phyloP scores from a whole-genome alignment of 2,113 vertebrate genomes.

The Centropus unirufus region DNA sequence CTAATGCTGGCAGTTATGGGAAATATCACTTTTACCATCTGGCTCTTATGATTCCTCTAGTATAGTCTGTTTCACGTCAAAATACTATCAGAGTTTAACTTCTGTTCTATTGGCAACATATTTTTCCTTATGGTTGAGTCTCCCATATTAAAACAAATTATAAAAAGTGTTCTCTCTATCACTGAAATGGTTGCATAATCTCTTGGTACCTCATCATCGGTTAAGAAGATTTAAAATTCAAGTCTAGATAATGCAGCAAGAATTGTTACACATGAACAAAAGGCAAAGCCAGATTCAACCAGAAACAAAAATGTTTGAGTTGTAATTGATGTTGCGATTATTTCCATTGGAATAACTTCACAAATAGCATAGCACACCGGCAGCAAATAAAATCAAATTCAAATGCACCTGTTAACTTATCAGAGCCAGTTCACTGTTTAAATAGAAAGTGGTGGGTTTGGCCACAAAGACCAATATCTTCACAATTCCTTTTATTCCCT shows the following conservation, averaged over 20 bases:
- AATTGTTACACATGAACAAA: background rate
- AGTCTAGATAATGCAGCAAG: background rate
- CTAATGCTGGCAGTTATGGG: background rate
- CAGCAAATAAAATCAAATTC: background rate
- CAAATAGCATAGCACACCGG: background rate
- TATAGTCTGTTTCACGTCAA: constrained; percentile 26
- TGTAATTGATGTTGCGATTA: constrained; percentile 50
- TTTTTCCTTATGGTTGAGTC: constrained; percentile 17
- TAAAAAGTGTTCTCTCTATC: constrained; percentile 26
- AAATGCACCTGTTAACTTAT: background rate
- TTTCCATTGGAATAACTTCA: constrained; percentile 21
- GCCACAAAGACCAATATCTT: background rate
- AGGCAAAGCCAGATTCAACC: constrained; percentile 18
- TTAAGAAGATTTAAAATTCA: constrained; percentile 53
- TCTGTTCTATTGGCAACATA: constrained; percentile 22
- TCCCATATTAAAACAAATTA: constrained; percentile 15
- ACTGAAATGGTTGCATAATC: constrained; percentile 25
- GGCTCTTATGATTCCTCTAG: constrained; percentile 34
- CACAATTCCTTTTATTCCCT: background rate
- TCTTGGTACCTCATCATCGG: constrained; percentile 12
- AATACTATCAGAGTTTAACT: constrained; percentile 50
- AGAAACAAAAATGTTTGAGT: constrained; percentile 38
- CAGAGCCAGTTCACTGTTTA: background rate
- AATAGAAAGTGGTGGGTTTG: background rate
- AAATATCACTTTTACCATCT: constrained; percentile 50